Base-by-base conservation (phyloP, 92 coral and sea anemone species). In the Chrysogorgia sp. region DNA sequence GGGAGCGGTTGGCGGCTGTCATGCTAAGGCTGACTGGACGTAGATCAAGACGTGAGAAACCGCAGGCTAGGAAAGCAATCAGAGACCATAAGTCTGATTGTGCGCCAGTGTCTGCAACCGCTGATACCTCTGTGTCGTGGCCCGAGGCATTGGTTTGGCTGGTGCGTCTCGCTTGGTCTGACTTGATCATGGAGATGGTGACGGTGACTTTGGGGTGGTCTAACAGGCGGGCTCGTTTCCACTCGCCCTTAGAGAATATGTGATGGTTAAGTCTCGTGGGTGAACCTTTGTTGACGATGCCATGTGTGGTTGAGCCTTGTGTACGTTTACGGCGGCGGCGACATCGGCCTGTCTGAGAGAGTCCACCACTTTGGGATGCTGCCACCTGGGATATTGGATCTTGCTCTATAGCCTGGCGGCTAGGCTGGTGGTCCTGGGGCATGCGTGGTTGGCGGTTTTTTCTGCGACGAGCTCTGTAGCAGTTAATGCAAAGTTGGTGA, bases 1-100 rank as follows among this genome's bases (percentile, higher is more conserved):
- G 83, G 17, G 83, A 76, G 34, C 77, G 78, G 69, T 76, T 83
- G 17, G 87, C 87, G 0, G 79, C 87, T 20, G 82, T 43, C 6
- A 84, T 34, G 82, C 90, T 79, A 2, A 86, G 58, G 2, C 60
- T 40, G 37, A 88, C 48, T 1, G 89, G 92, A 28, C 30, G 81
- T 2, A 88, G 86, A 76, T 75, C 59, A 1, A 74, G 83, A 17
- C 84, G 92, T 3, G 81, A 67, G 81, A 85, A 85, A 0, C 85
- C 81, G 24, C 77, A 50, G 22, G 85, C 76, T 0, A 85, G 47
- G 77, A 58, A 85, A 28, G 64, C 72, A 0, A 43, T 15, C 19
- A 84, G 47, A 1, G 88, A 59, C 84, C 84, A 78, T 0, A 84
- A 59, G 67, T 84, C 80, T 0, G 88, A 34, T 29, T 50, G 83